Evolutionary conservation across 2,888 invertebrate species (phyloP), one percentile per base, ranked within the genome.

Genomic region (Entomobrya multifasciata): DNA sequence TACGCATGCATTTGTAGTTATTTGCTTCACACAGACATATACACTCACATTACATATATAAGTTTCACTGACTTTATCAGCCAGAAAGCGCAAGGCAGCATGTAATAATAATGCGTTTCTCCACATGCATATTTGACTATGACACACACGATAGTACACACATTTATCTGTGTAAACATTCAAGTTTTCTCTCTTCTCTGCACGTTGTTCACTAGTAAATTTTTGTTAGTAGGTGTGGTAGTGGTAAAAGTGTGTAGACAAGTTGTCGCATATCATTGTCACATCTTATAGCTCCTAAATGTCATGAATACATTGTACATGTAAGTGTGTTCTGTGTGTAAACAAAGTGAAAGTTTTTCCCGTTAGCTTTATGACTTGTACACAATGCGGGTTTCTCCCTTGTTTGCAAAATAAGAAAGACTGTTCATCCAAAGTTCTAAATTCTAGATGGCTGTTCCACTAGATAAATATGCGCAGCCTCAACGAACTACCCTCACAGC

Each of bases 281-380:
- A 72, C 82, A 74, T 82, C 82, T 47, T 49, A 81, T 49, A 70
- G 36, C 20, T 79, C n/a, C 52, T 36, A 67, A 65, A 52, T 79
- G 52, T 36, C 79, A 79, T 41, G 78, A 30, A 67, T 79, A 67
- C 67, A 36, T 20, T 11, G 11, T 25, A 57, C 52, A 17, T 52
- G 52, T 15, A 49, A 2, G 67, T 49, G 67, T 67, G 44, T 44
- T 67, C 22, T 78, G 60, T 78, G 27, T n/a, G 70, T 36, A 82
- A 82, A 82, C 82, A 74, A 72, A 74, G 82, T 82, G 82, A 82
- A 82, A 82, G 74, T 74, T 60, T 72, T 72, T 55, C 25, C 11
- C 25, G 30, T 74, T 60, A 44, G 74, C 74, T 81, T 72, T 81
- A 81, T 72, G 47, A 49, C 79, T 78, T 41, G 67, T 67, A 67